Percentiles rank a stretch among this genome's conserved stretches.
Conservation (phyloP, 2,113 vertebrate genomes). For the Dolichotis patagonum region DNA sequence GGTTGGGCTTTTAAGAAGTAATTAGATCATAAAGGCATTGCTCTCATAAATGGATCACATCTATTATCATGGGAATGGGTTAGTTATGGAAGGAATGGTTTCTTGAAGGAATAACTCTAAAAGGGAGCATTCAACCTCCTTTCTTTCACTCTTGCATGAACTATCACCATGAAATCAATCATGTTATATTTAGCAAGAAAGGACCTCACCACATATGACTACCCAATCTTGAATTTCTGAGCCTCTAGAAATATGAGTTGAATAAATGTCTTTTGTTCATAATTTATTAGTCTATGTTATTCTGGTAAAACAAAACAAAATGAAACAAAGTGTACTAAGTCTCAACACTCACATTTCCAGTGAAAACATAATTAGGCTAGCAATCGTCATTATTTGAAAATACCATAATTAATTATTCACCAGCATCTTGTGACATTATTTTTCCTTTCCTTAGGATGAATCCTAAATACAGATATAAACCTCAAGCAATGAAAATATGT, state of each 20-base stretch:
- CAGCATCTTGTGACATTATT: not conserved
- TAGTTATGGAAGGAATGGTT: not conserved
- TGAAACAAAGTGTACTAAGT: not conserved
- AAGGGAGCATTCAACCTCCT: not conserved
- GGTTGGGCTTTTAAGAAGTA: not conserved
- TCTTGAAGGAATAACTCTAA: not conserved
- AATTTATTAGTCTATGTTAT: not conserved
- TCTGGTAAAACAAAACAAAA: not conserved
- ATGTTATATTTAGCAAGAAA: not conserved
- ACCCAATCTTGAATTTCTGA: not conserved
- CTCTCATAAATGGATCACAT: not conserved
- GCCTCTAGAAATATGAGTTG: not conserved
- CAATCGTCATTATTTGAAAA: not conserved
- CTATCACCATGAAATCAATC: not conserved
- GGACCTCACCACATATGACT: not conserved
- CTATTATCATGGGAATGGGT: not conserved
- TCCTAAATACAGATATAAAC: not conserved
- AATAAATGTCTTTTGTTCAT: not conserved
- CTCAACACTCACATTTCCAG: not conserved
- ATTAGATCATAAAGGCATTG: not conserved
- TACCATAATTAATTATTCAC: not conserved
- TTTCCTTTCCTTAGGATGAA: not conserved
- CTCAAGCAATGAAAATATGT: not conserved
- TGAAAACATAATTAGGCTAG: not conserved
- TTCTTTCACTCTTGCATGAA: not conserved